Evolutionary conservation across 2,797 vertebrate genomes (phyloP).

Genomic region (Peromyscus nudipes): DNA sequence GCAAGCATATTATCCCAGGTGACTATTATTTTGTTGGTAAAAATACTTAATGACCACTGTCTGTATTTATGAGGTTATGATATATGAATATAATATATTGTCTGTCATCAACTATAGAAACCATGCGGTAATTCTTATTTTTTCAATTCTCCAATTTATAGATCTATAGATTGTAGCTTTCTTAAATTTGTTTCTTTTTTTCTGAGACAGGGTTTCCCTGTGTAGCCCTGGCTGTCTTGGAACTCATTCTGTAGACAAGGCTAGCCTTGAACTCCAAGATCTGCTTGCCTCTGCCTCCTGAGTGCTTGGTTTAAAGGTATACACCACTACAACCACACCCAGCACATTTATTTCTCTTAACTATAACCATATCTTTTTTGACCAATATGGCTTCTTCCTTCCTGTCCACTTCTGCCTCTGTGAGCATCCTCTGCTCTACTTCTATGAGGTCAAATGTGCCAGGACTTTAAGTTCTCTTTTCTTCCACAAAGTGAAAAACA

Average conservation of each 20-base stretch:
- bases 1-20: background rate
- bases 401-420: background rate
- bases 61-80: background rate
- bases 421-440: background rate
- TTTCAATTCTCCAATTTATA: background rate
- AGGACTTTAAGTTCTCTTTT: slow-evolving; percentile 30
- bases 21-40: background rate
- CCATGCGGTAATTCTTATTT: background rate
- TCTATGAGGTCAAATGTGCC: background rate
- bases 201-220: background rate
- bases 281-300: background rate
- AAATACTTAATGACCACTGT: background rate
- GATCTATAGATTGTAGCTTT: background rate
- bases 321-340: background rate
- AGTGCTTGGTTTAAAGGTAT: background rate
- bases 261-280: background rate
- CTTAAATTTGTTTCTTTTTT: background rate
- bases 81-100: background rate
- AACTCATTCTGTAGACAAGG: background rate
- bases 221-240: background rate
- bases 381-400: background rate
- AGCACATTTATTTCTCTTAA: background rate
- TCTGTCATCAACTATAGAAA: background rate
- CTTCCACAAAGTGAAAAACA: background rate
- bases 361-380: background rate